phyloP scores from a whole-genome alignment of 2,888 invertebrate species.

The Hyles lineata region DNA sequence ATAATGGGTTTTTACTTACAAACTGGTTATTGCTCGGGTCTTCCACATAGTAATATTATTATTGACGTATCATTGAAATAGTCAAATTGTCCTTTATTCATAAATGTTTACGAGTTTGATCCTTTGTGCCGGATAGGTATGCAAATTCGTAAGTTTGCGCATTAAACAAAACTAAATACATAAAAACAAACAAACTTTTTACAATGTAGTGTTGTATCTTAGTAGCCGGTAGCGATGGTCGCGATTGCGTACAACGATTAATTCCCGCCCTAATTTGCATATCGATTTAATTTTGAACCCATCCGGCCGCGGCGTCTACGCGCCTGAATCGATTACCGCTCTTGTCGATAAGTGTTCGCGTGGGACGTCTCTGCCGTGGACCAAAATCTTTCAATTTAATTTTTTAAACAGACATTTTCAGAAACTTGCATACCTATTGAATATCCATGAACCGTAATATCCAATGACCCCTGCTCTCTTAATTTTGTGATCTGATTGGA shows the following conservation, averaged over 20 bases:
- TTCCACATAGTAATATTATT: too few relatives aligned
- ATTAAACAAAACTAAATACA: not conserved
- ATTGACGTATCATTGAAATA: too few relatives aligned
- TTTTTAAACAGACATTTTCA: not conserved
- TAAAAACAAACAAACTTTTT: constrained; percentile 7
- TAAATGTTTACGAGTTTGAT: too few relatives aligned
- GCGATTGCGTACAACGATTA: constrained; percentile 76
- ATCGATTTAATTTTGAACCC: constrained; percentile 80
- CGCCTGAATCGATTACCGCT: constrained; percentile 73
- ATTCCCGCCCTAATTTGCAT: constrained; percentile 78
- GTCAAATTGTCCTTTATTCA: too few relatives aligned
- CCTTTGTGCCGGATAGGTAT: too few relatives aligned
- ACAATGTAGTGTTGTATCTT: constrained; percentile 51
- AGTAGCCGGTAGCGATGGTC: constrained; percentile 76
- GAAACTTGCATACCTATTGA: too few relatives aligned
- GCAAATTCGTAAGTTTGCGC: too few relatives aligned
- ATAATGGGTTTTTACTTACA: not conserved
- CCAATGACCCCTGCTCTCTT: too few relatives aligned
- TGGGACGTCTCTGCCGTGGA: constrained; percentile 45
- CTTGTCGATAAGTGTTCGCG: constrained; percentile 18
- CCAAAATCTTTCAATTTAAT: constrained; percentile 40
- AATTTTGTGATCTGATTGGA: too few relatives aligned
- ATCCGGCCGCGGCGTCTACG: constrained; percentile 76
- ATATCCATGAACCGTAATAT: too few relatives aligned
- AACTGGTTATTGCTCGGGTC: too few relatives aligned